Evolutionary conservation across 2,888 invertebrate species (phyloP).

Genomic region (Leucophora obtusa): DNA sequence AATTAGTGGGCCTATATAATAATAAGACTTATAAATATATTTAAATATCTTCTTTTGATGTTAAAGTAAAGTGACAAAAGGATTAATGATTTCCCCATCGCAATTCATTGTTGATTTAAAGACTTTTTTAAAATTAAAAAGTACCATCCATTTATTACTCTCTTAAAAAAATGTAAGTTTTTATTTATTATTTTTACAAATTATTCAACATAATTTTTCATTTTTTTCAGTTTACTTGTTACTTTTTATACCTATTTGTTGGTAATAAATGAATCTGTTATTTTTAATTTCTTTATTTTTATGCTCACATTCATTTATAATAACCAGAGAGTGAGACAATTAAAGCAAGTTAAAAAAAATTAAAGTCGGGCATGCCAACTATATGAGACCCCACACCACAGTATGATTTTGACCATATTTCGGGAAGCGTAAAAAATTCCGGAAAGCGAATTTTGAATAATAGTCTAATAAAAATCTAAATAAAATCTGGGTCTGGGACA

Average conservation of each 20-base stretch:
- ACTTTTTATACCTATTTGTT: slow-evolving; percentile 2
- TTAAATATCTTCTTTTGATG: no score
- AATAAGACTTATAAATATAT: not conserved
- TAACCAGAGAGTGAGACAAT: slow-evolving; percentile 35
- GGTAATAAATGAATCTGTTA: slow-evolving; percentile 59
- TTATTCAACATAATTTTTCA: slow-evolving; percentile 2
- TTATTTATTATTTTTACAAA: slow-evolving; percentile 1
- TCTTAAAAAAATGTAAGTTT: slow-evolving; percentile 22
- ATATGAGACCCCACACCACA: no score
- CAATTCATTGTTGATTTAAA: no score
- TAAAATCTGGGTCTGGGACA: no score
- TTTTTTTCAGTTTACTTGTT: not conserved
- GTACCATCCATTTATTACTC: not conserved
- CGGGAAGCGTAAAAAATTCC: no score
- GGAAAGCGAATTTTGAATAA: no score
- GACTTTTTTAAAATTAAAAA: no score
- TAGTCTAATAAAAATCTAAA: no score
- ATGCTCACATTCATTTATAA: slow-evolving; percentile 47
- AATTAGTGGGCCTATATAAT: not conserved
- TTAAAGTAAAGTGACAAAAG: not conserved
- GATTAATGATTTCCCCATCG: not conserved
- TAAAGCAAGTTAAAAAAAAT: slow-evolving; percentile 26
- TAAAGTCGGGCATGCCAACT: no score
- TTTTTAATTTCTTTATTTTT: slow-evolving; percentile 46
- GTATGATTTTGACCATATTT: no score